A percentile compares a stretch with the other conserved stretches of the same genome.
phyloP scores from a whole-genome alignment of 2,113 vertebrate genomes.

The Anoplopoma fimbria region DNA sequence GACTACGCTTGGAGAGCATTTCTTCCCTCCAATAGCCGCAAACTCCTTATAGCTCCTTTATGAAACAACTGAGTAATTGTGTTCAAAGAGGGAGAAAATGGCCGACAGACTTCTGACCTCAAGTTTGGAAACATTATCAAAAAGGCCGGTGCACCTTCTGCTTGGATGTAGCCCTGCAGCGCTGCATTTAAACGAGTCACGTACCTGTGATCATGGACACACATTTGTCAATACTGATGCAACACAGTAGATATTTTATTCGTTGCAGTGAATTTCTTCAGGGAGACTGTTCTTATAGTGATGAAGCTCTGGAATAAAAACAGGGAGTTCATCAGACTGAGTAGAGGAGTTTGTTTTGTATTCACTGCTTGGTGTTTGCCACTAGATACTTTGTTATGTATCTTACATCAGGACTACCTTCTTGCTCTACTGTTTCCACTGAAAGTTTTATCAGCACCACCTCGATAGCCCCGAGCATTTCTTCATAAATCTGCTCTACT shows the following conservation, averaged over 20 bases:
- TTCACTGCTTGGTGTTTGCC: no score
- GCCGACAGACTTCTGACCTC: constrained; percentile 10
- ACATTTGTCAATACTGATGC: constrained; percentile 54
- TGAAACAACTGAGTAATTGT: constrained; percentile 2
- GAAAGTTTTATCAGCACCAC: constrained; percentile 4
- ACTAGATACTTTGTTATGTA: neutral
- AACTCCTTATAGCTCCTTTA: neutral
- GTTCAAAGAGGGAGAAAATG: neutral
- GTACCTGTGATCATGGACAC: constrained; percentile 33
- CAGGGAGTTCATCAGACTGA: neutral
- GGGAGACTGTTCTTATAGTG: neutral
- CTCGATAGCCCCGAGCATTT: neutral
- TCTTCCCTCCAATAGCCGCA: neutral
- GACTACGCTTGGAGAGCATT: neutral
- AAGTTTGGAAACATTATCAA: constrained; percentile 14
- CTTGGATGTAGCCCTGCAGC: constrained; percentile 26
- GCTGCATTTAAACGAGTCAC: constrained; percentile 23
- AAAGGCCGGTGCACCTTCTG: constrained; percentile 17
- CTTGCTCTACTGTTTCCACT: constrained; percentile 2
- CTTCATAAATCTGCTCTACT: constrained; percentile 24
- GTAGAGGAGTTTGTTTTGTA: neutral
- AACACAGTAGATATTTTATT: constrained; percentile 37
- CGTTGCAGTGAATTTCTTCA: neutral
- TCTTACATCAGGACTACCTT: neutral
- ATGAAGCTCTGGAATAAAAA: constrained; percentile 25